Conservation (phyloP, 2,888 invertebrate species). For the Athalia cordata region DNA sequence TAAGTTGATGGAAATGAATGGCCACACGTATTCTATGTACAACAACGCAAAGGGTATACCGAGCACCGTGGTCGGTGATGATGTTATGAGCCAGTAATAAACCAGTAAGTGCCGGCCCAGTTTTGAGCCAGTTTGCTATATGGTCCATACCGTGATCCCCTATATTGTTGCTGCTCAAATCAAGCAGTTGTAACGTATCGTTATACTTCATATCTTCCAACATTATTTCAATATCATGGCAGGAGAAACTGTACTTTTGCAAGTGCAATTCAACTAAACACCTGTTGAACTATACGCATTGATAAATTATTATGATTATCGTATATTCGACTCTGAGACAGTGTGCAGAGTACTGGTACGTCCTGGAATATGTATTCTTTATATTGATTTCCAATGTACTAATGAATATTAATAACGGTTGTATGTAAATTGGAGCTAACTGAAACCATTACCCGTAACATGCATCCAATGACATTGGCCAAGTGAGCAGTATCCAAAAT, state of each 20-base stretch:
- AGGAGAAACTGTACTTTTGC: slow-evolving; percentile 78
- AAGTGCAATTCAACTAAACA: slow-evolving; percentile 76
- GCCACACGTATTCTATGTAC: neutral
- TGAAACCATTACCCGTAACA: slow-evolving; percentile 65
- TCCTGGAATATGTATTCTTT: slow-evolving; percentile 4
- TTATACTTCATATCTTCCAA: slow-evolving; percentile 75
- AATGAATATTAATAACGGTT: slow-evolving; percentile 34
- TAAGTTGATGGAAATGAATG: slow-evolving; percentile 2
- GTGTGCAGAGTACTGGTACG: neutral
- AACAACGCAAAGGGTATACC: slow-evolving; percentile 58
- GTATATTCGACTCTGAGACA: neutral
- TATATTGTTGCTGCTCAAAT: slow-evolving; percentile 78
- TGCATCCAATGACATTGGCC: slow-evolving; percentile 65
- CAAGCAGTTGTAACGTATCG: slow-evolving; percentile 76
- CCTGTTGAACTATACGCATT: slow-evolving; percentile 68
- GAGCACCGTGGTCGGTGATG: slow-evolving; percentile 77
- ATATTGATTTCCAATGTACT: slow-evolving; percentile 17
- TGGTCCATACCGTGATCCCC: slow-evolving; percentile 78
- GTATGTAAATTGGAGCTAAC: neutral
- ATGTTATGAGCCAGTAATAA: slow-evolving; percentile 77
- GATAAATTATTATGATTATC: slow-evolving; percentile 36
- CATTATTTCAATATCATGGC: slow-evolving; percentile 78
- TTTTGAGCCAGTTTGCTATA: slow-evolving; percentile 76
- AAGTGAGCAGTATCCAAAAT: slow-evolving; percentile 64
- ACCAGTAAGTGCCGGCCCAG: slow-evolving; percentile 74